Evolutionary conservation across 2,888 invertebrate genomes (phyloP).

Genomic region (Salticus scenicus): DNA sequence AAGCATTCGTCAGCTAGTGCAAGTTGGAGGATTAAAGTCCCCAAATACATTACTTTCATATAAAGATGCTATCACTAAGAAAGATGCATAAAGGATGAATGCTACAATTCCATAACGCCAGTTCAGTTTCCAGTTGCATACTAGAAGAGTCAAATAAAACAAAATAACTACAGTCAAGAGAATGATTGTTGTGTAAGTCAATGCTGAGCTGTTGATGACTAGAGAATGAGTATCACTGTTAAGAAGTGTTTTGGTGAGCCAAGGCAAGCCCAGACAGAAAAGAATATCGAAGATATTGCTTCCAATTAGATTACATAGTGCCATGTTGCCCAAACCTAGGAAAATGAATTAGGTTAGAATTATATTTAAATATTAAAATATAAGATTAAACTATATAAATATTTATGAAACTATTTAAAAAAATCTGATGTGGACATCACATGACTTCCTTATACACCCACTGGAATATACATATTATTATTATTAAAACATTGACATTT

Average conservation of each 20-base stretch:
- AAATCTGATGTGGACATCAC: no score
- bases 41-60: slow-evolving; percentile 92
- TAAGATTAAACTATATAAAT: no score
- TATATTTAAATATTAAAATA: no score
- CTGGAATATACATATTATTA: no score
- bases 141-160: slow-evolving; percentile 82
- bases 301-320: slow-evolving; percentile 91
- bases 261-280: slow-evolving; percentile 86
- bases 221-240: slow-evolving; percentile 81
- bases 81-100: slow-evolving; percentile 81
- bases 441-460: no score
- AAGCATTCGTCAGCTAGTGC: slow-evolving; percentile 76
- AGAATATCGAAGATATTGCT: slow-evolving; percentile 93
- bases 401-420: no score
- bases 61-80: slow-evolving; percentile 85
- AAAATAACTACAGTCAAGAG: slow-evolving; percentile 84
- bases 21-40: slow-evolving; percentile 87
- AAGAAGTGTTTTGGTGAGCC: slow-evolving; percentile 82
- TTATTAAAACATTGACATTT: no score
- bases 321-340: slow-evolving; percentile 79
- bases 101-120: slow-evolving; percentile 83
- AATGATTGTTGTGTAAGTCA: slow-evolving; percentile 87
- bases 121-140: slow-evolving; percentile 81
- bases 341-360: not conserved
- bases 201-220: slow-evolving; percentile 84